Percentiles rank a stretch among this genome's conserved stretches.
Conservation (phyloP, 2,113 vertebrate species). For the Hymenochirus boettgeri region DNA sequence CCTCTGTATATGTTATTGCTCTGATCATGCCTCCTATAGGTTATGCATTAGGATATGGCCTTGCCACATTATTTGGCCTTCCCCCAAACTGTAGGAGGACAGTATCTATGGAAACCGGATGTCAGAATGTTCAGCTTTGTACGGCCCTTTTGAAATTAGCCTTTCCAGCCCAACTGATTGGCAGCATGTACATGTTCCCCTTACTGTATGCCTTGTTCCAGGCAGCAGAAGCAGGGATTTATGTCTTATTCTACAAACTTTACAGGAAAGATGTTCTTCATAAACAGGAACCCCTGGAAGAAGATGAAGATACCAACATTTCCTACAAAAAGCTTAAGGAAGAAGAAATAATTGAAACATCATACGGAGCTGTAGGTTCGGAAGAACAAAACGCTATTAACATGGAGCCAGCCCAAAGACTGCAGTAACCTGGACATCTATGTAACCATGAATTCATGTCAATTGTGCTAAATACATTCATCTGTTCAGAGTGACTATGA, state of each 20-base stretch:
- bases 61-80: constrained; percentile 78
- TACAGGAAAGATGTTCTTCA: constrained; percentile 75
- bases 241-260: constrained; percentile 84
- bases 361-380: constrained; percentile 78
- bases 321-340: constrained; percentile 87
- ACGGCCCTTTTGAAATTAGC: constrained; percentile 93
- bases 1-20: constrained; percentile 83
- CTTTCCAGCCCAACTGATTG: constrained; percentile 84
- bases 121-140: constrained; percentile 96
- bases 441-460: not conserved
- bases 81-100: constrained; percentile 82
- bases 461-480: not conserved
- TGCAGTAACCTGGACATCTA: constrained; percentile 40
- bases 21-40: constrained; percentile 88
- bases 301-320: constrained; percentile 78
- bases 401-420: constrained; percentile 63
- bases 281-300: constrained; percentile 68
- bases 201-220: constrained; percentile 94
- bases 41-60: constrained; percentile 83
- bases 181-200: constrained; percentile 95
- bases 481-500: not conserved
- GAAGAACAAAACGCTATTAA: constrained; percentile 65
- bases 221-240: constrained; percentile 84
- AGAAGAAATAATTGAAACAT: constrained; percentile 77
- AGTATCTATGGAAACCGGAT: constrained; percentile 90